These are phyloP conservation scores for Odontocerum albicorne DNA, from an alignment of 2,888 invertebrate genomes.

Conservation along the genomic window DNA sequence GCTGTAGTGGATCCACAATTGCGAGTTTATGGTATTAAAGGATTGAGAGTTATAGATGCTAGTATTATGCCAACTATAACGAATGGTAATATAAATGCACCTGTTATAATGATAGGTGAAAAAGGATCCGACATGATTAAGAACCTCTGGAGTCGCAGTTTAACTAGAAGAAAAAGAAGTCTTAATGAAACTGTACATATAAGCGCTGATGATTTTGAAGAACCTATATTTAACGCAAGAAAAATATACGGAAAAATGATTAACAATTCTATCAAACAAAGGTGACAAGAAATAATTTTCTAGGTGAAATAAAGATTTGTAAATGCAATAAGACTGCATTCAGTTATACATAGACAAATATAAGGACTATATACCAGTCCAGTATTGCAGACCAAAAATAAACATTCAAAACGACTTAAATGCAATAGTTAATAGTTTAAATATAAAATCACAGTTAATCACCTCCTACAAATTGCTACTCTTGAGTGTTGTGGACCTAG, in stretches of 20 bases:
- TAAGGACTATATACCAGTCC: too few relatives aligned
- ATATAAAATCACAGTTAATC: too few relatives aligned
- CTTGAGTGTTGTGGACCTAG: too few relatives aligned
- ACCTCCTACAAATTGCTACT: too few relatives aligned
- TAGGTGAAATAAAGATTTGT: too few relatives aligned
- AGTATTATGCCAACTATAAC: conserved; percentile 87
- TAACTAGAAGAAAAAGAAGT: conserved; percentile 43
- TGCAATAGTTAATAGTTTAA: too few relatives aligned
- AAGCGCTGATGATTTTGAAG: conserved; percentile 11
- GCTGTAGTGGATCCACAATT: conserved; percentile 82
- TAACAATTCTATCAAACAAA: conserved; percentile 8
- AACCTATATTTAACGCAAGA: conserved; percentile 27
- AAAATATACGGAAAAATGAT: conserved; percentile 27
- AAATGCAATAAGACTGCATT: too few relatives aligned
- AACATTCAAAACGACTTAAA: too few relatives aligned
- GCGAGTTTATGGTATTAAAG: conserved; percentile 74
- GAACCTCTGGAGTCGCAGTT: conserved; percentile 61
- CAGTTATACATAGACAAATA: too few relatives aligned
- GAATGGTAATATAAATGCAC: conserved; percentile 86
- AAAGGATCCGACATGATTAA: conserved; percentile 84
- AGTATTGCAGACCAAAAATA: too few relatives aligned
- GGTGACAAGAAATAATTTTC: conserved; percentile 10
- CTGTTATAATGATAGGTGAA: conserved; percentile 85
- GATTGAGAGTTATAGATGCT: conserved; percentile 82
- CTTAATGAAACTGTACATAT: not conserved